Base-by-base conservation (phyloP, 2,888 invertebrate genomes). In the Ferdinandea cuprea region DNA sequence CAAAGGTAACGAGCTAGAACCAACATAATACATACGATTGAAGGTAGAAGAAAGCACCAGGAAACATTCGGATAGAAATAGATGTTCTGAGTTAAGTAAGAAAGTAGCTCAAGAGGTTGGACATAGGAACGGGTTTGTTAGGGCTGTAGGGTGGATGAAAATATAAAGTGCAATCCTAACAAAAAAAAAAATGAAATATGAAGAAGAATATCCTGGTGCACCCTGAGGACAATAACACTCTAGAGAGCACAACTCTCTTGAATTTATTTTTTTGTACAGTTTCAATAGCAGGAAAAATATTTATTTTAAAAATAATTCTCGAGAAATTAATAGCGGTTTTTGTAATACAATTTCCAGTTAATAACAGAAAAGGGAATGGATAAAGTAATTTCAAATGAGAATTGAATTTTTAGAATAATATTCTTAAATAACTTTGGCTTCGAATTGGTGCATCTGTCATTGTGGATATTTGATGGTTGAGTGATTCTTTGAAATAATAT, bases 241-340 rank as follows among this genome's bases (percentile, higher is more conserved):
- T 19, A 0, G 19, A 17, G 19, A 11, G 11, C 11, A 44, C 19
- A 17, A 8, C n/a, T n/a, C n/a, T n/a, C n/a, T n/a, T n/a, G n/a
- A 3, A 9, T 3, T 19, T 9, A 4, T n/a, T 21, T 48, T 61
- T 19, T 25, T 25, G 5, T 5, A 21, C 44, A 46, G n/a, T 35
- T 48, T 21, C 46, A 48, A 63, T 25, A 48, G 48, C 35, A 61
- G 61, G 32, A 11, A 21, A 19, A 63, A 44, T 61, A 61, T 61
- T 61, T 61, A 40, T 25, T 30, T 59, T 42, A 6, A 19, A 17
- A 32, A 28, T 13, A 32, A 19, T 11, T 11, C 1, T 19, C 4
- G 9, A 17, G 17, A 44, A 8, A 21, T 44, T 21, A 4, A 17
- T 1, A 44, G 4, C 5, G 11, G 7, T 0, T 2, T 8, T 6